Evolutionary conservation across 2,888 invertebrate genomes (phyloP).

Genomic region (Drosophila stalkeri): DNA sequence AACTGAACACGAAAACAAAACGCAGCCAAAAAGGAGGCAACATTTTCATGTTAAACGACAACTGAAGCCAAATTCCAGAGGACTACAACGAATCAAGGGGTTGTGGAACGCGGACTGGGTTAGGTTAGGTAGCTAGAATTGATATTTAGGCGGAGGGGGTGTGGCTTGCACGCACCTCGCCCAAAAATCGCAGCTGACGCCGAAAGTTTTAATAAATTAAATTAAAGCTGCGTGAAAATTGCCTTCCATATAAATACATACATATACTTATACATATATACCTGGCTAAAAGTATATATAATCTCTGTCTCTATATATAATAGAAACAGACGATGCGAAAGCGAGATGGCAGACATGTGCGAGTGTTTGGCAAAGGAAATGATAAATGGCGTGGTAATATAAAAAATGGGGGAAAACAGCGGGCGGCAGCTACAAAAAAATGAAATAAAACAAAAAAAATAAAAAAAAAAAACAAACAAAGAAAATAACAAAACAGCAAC

Average conservation of each 20-base stretch:
- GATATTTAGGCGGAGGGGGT: slow-evolving; percentile 47
- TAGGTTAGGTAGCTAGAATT: slow-evolving; percentile 24
- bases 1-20: slow-evolving; percentile 76
- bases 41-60: slow-evolving; percentile 68
- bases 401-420: slow-evolving; percentile 81
- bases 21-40: slow-evolving; percentile 53
- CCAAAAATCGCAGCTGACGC: slow-evolving; percentile 59
- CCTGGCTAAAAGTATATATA: slow-evolving; percentile 35
- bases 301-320: background rate
- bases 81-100: slow-evolving; percentile 15
- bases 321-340: slow-evolving; percentile 25
- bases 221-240: slow-evolving; percentile 77
- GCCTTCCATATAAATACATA: slow-evolving; percentile 45
- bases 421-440: slow-evolving; percentile 60
- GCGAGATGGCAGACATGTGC: slow-evolving; percentile 43
- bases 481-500: slow-evolving; percentile 51
- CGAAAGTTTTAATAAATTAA: slow-evolving; percentile 74
- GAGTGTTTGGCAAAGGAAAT: slow-evolving; percentile 79
- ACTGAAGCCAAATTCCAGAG: slow-evolving; percentile 62
- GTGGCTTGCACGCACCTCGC: slow-evolving; percentile 72
- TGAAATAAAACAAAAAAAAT: slow-evolving; percentile 40
- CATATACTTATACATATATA: slow-evolving; percentile 7
- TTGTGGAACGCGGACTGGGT: slow-evolving; percentile 4
- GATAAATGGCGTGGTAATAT: slow-evolving; percentile 83
- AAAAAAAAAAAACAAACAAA: slow-evolving; percentile 36